Base-by-base conservation (phyloP, 2,888 invertebrate genomes). In the Agrenia bidenticulata region DNA sequence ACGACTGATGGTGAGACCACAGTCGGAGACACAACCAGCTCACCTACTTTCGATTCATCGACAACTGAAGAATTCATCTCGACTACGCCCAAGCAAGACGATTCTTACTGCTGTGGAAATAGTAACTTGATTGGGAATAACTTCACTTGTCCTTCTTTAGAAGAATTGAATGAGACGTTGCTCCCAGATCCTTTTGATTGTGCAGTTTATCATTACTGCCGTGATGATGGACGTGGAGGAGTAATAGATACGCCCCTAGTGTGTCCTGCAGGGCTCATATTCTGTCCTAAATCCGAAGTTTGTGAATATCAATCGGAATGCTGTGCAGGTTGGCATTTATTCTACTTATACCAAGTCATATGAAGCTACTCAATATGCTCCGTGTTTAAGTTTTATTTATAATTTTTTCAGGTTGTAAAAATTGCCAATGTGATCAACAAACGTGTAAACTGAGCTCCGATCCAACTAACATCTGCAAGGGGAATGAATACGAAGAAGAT, bases 171-270 rank as follows among this genome's bases (percentile, higher is more conserved):
- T 32, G 32, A 11, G 11, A 23, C 17, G 23, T 54, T n/a, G 4
- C 61, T 61, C 24, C 67, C 57, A 7, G 67, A 67, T 23, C 64
- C 64, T 1, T 42, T 50, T 54, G 21, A 61, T 11, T 64, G 64
- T 27, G 53, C 55, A 1, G 27, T 42, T n/a, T 64, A 42, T 17
- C 61, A 67, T 41, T 7, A 7, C 1, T 67, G 67, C 27, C 17
- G 39, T 19, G n/a, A 11, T 19, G 32, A 54, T 11, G 54, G 32
- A 54, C 5, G 2, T 11, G 19, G 15, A 21, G 21, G 23, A 51
- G 21, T 7, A n/a, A n/a, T n/a, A 7, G 21, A 53, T 15, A 7
- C 4, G 5, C 4, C 7, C 21, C 17, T 13, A 39, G 23, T 2
- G 24, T 65, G 65, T 42, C 62, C 51, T 42, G 24, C 45, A 11